Evolutionary conservation across 2,113 vertebrate genomes (phyloP).

Genomic region (Ahaetulla prasina): DNA sequence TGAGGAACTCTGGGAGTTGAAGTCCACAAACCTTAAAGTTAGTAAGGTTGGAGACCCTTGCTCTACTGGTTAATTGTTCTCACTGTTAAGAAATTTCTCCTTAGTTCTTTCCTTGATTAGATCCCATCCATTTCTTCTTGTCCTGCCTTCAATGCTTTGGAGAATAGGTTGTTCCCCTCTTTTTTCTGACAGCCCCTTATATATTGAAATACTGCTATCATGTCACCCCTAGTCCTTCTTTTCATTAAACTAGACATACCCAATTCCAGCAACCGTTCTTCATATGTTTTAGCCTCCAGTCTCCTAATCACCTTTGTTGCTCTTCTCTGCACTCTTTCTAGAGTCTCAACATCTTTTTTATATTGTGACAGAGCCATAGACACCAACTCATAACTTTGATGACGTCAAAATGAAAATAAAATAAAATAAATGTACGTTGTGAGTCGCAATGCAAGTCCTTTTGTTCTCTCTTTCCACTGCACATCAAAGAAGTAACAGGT

Average conservation of each 20-base stretch:
- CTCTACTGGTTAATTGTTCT: neutral
- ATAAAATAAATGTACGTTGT: neutral
- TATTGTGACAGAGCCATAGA: neutral
- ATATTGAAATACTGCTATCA: neutral
- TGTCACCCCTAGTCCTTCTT: neutral
- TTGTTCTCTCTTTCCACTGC: neutral
- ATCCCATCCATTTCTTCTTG: too few relatives aligned
- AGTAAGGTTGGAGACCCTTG: too few relatives aligned
- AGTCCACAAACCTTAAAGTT: too few relatives aligned
- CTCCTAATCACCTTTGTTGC: neutral
- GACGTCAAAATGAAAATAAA: neutral
- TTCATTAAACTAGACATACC: neutral
- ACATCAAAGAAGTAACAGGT: neutral
- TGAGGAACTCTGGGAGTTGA: too few relatives aligned
- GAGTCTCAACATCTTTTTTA: neutral
- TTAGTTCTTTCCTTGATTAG: too few relatives aligned
- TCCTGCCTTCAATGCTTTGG: too few relatives aligned
- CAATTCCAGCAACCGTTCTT: neutral
- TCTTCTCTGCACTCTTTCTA: neutral
- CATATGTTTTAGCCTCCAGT: neutral
- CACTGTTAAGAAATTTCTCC: neutral
- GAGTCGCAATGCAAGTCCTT: neutral
- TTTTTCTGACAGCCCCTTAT: neutral
- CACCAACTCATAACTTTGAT: neutral
- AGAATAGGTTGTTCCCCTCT: neutral